phyloP scores from a whole-genome alignment of 1,140 invertebrate species.

The Anoplolepis gracilipes region DNA sequence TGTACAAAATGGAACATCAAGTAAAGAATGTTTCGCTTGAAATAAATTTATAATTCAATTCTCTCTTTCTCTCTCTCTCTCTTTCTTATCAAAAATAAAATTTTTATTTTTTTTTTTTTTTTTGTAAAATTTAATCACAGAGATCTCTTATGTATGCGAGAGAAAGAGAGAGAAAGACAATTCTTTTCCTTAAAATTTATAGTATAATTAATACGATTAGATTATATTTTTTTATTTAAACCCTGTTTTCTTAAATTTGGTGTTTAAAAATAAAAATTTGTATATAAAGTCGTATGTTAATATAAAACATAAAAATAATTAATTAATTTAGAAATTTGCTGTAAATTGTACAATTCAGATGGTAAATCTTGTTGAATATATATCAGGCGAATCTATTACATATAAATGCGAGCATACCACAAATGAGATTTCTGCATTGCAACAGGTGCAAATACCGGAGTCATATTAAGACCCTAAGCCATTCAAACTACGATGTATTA shows the following conservation, averaged over 20 bases:
- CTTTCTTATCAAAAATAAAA: constrained; percentile 12
- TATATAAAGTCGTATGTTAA: not conserved
- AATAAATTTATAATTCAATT: constrained; percentile 4
- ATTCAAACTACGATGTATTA: constrained; percentile 59
- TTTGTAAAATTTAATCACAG: not conserved
- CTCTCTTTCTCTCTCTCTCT: too few relatives aligned
- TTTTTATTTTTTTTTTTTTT: not conserved
- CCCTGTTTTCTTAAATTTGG: not conserved
- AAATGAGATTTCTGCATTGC: constrained; percentile 53
- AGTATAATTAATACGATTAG: not conserved
- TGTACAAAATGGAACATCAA: not conserved
- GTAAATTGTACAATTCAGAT: constrained; percentile 8
- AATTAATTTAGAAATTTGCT: not conserved
- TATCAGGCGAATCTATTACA: constrained; percentile 17
- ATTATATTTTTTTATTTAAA: not conserved
- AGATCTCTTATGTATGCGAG: not conserved
- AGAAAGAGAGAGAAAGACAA: not conserved
- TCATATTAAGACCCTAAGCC: constrained; percentile 54
- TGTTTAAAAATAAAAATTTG: not conserved
- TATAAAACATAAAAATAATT: not conserved
- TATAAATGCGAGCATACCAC: constrained; percentile 38
- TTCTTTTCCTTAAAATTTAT: not conserved
- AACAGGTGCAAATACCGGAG: constrained; percentile 56
- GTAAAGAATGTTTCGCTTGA: not conserved
- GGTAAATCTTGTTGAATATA: constrained; percentile 33